Base-by-base conservation (phyloP, 2,888 invertebrate species). In the Athripsodes cinereus region DNA sequence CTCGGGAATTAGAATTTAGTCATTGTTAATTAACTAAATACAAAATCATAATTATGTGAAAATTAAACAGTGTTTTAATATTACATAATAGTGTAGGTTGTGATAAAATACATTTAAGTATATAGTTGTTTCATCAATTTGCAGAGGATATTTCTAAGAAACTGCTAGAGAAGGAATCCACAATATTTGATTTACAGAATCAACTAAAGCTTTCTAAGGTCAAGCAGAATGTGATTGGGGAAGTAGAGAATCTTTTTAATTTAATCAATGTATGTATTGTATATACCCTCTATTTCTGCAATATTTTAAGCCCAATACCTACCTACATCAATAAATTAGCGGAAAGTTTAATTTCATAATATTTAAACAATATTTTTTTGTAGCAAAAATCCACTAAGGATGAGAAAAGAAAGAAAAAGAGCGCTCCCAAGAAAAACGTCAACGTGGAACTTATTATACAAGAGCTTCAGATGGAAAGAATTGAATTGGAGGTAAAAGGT, bases 121-220 rank as follows among this genome's bases (percentile, higher is more conserved):
- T n/a, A n/a, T n/a, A n/a, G n/a, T n/a, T n/a, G n/a, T n/a, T n/a
- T n/a, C n/a, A 6, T 10, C 26, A 26, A 40, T 35, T 54, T 58
- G 18, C 21, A 62, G 60, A 61, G 16, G 10, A 21, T n/a, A 22
- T 59, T 34, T 55, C 22, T 13, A 51, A 61, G 26, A 51, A 59
- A 22, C 35, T 63, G 22, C 57, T 52, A 10, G 57, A 63, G 50
- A 59, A 63, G 22, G 47, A 49, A n/a, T 44, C 61, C 13, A 20
- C 48, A n/a, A 50, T 61, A 13, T 20, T 57, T 34, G 61, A 63
- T 48, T 57, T 63, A 19, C 52, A 57, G 26, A 53, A 55, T 19
- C 53, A 63, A 31, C 20, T 63, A 10, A 57, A 61, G 22, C 22
- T 40, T 21, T 35, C 55, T 13, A 55, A 59, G 46, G 11, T 63